Percentiles rank a stretch among this genome's conserved stretches.
Evolutionary conservation across 2,797 vertebrate genomes (phyloP).

Genomic region (Etheostoma perlongum): DNA sequence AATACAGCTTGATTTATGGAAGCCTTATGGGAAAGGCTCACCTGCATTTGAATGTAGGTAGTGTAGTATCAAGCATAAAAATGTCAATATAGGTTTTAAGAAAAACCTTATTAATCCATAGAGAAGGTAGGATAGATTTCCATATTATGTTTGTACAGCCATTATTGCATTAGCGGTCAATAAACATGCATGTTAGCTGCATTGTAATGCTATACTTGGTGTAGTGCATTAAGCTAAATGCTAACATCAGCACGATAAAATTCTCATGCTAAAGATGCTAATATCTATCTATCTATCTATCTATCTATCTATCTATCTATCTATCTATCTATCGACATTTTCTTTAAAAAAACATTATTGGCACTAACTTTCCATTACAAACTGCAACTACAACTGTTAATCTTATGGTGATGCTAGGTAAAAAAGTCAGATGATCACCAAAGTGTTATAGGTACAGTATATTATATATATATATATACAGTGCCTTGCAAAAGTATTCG

Average conservation of each 20-base stretch:
- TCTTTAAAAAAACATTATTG: too few species aligned
- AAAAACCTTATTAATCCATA: slow-evolving; percentile 1
- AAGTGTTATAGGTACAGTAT: too few species aligned
- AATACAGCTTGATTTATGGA: slow-evolving; percentile 21
- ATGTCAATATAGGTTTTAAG: not conserved
- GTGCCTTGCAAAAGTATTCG: too few species aligned
- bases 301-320: too few species aligned
- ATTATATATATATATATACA: too few species aligned
- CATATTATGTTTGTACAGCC: slow-evolving; percentile 5
- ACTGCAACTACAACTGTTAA: not conserved
- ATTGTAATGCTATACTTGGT: not conserved
- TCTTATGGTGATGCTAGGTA: not conserved
- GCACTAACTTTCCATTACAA: too few species aligned
- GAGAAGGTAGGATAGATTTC: slow-evolving; percentile 4
- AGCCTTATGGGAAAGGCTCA: slow-evolving; percentile 5
- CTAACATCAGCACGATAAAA: not conserved
- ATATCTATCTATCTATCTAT: not conserved
- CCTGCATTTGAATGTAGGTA: slow-evolving; percentile 11
- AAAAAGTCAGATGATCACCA: not conserved
- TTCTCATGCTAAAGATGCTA: slow-evolving; percentile 2
- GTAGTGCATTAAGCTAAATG: not conserved
- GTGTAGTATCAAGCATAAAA: not conserved
- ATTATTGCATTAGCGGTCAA: slow-evolving; percentile 6
- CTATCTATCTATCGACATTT: too few species aligned
- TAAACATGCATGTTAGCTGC: not conserved